phyloP scores from a whole-genome alignment of 2,888 invertebrate genomes.

The Trachelus troglodyta region DNA sequence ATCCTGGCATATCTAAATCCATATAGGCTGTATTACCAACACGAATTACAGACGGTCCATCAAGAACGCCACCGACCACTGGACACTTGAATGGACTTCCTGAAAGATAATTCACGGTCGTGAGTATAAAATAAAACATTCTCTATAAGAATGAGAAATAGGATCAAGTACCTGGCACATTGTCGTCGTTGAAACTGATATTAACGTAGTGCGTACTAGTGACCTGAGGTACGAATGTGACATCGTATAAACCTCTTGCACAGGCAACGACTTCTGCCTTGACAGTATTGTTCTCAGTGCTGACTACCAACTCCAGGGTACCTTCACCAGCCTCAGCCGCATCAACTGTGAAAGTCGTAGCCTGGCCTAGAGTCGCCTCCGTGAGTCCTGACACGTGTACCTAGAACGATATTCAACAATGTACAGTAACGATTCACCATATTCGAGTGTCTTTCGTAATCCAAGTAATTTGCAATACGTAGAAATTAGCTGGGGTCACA shows the following conservation, averaged over 20 bases:
- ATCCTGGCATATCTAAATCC: conserved; percentile 64
- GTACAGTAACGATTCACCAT: neutral
- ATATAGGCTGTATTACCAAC: conserved; percentile 62
- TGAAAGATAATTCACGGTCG: conserved; percentile 27
- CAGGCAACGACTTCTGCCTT: conserved; percentile 91
- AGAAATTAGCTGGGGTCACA: neutral
- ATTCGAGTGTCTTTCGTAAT: neutral
- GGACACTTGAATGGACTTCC: conserved; percentile 90
- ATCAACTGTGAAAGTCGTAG: conserved; percentile 93
- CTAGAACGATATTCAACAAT: conserved; percentile 29
- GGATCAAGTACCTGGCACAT: conserved; percentile 73
- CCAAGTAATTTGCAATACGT: neutral
- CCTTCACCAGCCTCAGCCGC: conserved; percentile 96
- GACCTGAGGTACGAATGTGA: conserved; percentile 92
- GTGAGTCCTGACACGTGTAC: conserved; percentile 62
- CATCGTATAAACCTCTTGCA: conserved; percentile 90
- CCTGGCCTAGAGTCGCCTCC: conserved; percentile 75
- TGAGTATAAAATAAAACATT: neutral
- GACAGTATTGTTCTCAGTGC: conserved; percentile 89
- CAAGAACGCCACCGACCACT: conserved; percentile 68
- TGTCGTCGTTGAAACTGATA: conserved; percentile 93
- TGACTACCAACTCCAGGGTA: conserved; percentile 90
- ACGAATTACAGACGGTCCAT: conserved; percentile 60
- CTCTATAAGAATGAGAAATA: neutral
- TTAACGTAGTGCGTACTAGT: conserved; percentile 91